Percentiles rank a stretch among this genome's conserved stretches.
phyloP scores from a whole-genome alignment of 1,140 invertebrate genomes.

The Drosophila sulfurigaster region DNA sequence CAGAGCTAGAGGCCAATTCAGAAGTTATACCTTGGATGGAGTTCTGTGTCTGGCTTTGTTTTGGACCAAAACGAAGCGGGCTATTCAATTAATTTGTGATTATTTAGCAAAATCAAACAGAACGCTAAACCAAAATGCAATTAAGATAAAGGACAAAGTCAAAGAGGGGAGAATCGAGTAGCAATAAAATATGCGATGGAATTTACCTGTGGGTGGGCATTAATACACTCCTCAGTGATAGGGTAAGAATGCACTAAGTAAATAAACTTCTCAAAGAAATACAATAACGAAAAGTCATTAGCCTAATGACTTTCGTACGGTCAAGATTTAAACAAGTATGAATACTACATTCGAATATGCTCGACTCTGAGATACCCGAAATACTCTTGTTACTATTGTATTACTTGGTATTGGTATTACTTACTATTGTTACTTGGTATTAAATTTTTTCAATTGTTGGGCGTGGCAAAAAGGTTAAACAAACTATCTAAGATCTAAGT shows the following conservation, averaged over 20 bases:
- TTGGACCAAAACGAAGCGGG: constrained; percentile 25
- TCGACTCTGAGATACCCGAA: no score
- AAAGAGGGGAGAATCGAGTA: constrained; percentile 18
- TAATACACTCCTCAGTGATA: not conserved
- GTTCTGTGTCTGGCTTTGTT: constrained; percentile 16
- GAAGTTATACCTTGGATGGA: not conserved
- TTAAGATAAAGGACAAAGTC: constrained; percentile 27
- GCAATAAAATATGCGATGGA: constrained; percentile 14
- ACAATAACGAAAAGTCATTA: constrained; percentile 4
- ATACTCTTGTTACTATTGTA: no score
- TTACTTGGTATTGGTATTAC: no score
- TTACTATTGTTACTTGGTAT: no score
- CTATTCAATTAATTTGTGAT: constrained; percentile 61
- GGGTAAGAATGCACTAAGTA: not conserved
- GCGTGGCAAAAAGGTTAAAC: no score
- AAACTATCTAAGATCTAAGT: no score
- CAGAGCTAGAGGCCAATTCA: not conserved
- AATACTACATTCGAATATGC: no score
- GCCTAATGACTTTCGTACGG: not conserved
- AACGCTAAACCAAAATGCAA: constrained; percentile 43
- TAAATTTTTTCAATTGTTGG: no score
- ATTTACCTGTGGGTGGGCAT: constrained; percentile 13
- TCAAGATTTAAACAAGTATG: not conserved
- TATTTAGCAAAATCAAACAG: constrained; percentile 49
- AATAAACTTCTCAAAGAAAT: not conserved